A percentile compares a stretch with the other conserved stretches of the same genome.
Conservation (phyloP, 2,113 vertebrate genomes). For the Paradisaea rubra region DNA sequence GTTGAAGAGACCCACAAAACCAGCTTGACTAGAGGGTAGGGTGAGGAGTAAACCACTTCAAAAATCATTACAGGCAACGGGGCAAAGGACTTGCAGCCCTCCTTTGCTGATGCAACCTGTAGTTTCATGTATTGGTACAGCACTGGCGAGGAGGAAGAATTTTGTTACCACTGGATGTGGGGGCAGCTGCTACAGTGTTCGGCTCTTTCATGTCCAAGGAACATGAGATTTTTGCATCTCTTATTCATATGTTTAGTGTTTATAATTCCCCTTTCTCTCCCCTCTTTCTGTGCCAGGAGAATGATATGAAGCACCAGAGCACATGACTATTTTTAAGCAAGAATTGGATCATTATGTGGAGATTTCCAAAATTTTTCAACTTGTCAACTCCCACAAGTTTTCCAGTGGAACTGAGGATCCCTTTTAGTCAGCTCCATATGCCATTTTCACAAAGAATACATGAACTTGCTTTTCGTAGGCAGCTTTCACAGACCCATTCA, state of each 20-base stretch:
- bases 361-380: conserved; percentile 43
- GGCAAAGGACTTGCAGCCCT: not conserved
- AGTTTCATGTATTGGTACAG: not conserved
- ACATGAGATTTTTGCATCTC: not conserved
- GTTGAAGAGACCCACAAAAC: not conserved
- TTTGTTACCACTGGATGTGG: not conserved
- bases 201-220: not conserved
- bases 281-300: not conserved
- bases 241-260: not conserved
- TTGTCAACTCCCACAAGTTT: conserved; percentile 57
- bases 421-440: conserved; percentile 57
- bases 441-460: conserved; percentile 27
- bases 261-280: not conserved
- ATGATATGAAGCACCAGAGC: not conserved
- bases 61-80: not conserved
- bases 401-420: conserved; percentile 38
- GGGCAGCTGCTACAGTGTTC: not conserved
- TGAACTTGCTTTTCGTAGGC: conserved; percentile 31
- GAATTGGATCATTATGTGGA: conserved; percentile 35
- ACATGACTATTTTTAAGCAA: conserved; percentile 24
- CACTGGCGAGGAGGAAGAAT: accelerated
- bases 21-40: not conserved
- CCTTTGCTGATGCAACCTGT: not conserved
- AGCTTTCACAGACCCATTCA: conserved; percentile 49
- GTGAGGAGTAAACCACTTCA: not conserved